Conservation (phyloP, 2,113 vertebrate genomes). For the Nesoenas mayeri region DNA sequence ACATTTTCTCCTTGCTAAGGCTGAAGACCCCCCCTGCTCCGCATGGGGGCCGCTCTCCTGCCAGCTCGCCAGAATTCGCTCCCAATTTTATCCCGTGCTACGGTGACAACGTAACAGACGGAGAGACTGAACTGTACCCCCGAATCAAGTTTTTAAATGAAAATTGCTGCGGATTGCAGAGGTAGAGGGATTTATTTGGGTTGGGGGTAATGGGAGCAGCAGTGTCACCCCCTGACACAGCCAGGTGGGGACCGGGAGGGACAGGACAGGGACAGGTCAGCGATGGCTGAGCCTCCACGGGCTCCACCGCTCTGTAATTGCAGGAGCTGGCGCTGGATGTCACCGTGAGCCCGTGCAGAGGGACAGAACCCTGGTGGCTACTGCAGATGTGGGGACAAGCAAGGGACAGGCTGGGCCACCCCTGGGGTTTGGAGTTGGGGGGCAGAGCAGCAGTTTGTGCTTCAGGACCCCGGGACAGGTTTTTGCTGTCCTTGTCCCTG, state of each 20-base stretch:
- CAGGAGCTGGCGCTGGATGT: not conserved
- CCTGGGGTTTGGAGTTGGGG: no score
- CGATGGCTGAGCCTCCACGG: accelerated
- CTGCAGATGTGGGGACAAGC: not conserved
- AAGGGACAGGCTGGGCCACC: not conserved
- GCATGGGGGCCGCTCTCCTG: accelerated
- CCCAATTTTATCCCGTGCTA: accelerated
- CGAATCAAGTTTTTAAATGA: accelerated
- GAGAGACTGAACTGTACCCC: accelerated
- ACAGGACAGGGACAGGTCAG: accelerated
- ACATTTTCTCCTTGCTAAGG: not conserved
- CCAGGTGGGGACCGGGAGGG: not conserved
- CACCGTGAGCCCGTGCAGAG: not conserved
- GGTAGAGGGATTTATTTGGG: not conserved
- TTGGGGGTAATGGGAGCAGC: accelerated
- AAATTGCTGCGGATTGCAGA: accelerated
- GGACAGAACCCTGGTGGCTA: not conserved
- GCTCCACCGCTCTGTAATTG: not conserved
- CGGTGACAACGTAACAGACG: accelerated
- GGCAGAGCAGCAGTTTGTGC: no score
- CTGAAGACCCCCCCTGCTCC: no score
- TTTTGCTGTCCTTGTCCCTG: not conserved
- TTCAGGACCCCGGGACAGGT: accelerated
- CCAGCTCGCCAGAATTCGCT: not conserved
- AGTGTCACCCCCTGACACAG: accelerated